Conservation (phyloP, 1,140 invertebrate genomes). For the Oryzaephilus surinamensis region DNA sequence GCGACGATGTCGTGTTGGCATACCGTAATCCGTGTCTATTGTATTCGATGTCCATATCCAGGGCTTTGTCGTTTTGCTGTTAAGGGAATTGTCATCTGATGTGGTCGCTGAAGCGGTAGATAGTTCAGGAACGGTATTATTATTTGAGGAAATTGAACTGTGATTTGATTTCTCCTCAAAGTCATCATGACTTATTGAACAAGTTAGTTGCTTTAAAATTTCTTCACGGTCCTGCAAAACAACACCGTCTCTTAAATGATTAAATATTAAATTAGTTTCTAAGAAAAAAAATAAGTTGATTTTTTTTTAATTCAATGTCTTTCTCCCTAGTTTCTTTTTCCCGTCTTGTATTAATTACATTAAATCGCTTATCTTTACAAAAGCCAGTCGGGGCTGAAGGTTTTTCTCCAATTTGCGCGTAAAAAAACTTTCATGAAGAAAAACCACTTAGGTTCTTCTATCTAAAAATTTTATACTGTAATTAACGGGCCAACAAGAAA, state of each 20-base stretch:
- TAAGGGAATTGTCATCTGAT: conserved; percentile 10
- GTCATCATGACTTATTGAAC: conserved; percentile 30
- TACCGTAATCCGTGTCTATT: conserved; percentile 28
- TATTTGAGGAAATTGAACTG: conserved; percentile 8
- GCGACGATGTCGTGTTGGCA: conserved; percentile 35
- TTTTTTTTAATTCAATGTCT: not conserved
- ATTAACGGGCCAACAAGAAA: too few species aligned
- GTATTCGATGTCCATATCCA: conserved; percentile 33
- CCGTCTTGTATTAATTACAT: too few species aligned
- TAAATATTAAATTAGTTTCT: too few species aligned
- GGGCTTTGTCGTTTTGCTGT: conserved; percentile 27
- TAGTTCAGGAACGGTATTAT: too few species aligned
- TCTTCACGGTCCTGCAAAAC: conserved; percentile 37
- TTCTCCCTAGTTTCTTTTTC: too few species aligned
- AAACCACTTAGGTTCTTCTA: too few species aligned
- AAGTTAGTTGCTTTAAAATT: conserved; percentile 36
- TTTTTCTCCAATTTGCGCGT: too few species aligned
- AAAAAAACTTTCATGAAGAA: too few species aligned
- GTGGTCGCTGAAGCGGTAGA: conserved; percentile 2
- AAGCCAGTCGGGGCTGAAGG: too few species aligned
- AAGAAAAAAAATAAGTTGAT: not conserved
- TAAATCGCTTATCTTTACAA: too few species aligned
- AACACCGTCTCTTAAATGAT: too few species aligned
- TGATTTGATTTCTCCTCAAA: conserved; percentile 30
- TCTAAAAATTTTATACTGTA: too few species aligned